Evolutionary conservation across 1,140 invertebrate species (phyloP), one percentile per base, ranked within the genome.

Genomic region (Diplogasteroides magnus): DNA sequence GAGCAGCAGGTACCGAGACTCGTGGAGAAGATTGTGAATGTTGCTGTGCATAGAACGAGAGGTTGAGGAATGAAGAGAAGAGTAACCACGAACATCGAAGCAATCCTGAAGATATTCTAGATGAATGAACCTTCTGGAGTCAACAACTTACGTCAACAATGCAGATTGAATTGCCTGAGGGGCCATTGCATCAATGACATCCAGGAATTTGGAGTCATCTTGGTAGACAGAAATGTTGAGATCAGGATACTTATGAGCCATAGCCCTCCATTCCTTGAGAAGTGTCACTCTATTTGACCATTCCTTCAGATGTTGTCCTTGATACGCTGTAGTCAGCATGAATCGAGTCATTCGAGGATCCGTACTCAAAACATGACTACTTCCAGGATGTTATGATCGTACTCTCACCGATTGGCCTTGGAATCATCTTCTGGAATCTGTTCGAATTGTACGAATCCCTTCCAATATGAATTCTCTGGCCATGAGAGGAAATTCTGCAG

Each of bases 381-480:
- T n/a, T 13, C 37, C 31, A n/a, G 57, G 23, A 64, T n/a, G 28
- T n/a, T 14, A 58, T 64, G 3, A 11, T 64, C 28, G 48, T 64
- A 26, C 23, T 64, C 25, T 14, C 2, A 27, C 29, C 29, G 6
- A 26, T 13, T 31, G 31, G 15, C 57, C 31, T 69, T 72, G 27
- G 61, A 6, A 27, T 69, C 3, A 26, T 73, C 27, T 28, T n/a
- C n/a, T n/a, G n/a, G n/a, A n/a, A n/a, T n/a, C n/a, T 63, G n/a
- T 37, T 68, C 55, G 11, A 74, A 62, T 31, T 69, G 61, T 55
- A 81, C 61, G 64, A 81, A 83, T 61, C 81, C 81, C 27, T 76
- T 83, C 79, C 80, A 81, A 63, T 79, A 83, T n/a, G 67, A 78
- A 61, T 78, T 83, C 64, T 83, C 79, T 26, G 81, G 81, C 79